These are phyloP conservation scores for Triplophysa bombifrons DNA, from an alignment of 2,797 vertebrate species.

Conservation along the genomic window DNA sequence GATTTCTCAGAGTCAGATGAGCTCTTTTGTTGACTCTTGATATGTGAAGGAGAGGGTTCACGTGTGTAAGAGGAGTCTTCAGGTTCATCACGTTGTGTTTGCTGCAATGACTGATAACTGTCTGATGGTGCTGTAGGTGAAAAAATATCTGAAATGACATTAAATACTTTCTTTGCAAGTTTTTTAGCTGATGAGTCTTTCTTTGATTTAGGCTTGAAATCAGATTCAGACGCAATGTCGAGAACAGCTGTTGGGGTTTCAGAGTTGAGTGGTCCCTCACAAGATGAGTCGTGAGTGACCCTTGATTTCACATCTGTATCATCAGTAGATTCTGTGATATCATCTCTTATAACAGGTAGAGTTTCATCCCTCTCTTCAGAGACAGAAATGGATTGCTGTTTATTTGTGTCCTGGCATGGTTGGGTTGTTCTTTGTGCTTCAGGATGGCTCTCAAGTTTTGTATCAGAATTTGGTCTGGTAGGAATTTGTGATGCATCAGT, in stretches of 20 bases:
- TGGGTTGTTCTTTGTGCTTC: background rate
- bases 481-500: background rate
- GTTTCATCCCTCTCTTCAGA: background rate
- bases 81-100: background rate
- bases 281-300: too few relatives aligned
- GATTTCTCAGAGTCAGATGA: background rate
- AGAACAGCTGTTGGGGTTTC: too few relatives aligned
- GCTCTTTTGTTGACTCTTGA: slow-evolving; percentile 1
- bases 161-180: background rate
- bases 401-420: background rate
- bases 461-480: background rate
- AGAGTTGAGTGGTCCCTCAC: too few relatives aligned
- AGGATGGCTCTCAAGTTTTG: background rate
- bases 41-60: background rate
- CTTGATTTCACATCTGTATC: too few relatives aligned
- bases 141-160: background rate
- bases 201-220: background rate
- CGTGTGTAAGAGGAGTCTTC: background rate
- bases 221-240: background rate
- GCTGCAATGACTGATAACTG: background rate
- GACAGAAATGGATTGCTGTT: background rate
- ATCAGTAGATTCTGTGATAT: background rate
- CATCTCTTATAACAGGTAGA: background rate
- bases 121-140: background rate
- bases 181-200: background rate